phyloP scores from a whole-genome alignment of 2,113 vertebrate genomes.

The Paratilapia polleni region DNA sequence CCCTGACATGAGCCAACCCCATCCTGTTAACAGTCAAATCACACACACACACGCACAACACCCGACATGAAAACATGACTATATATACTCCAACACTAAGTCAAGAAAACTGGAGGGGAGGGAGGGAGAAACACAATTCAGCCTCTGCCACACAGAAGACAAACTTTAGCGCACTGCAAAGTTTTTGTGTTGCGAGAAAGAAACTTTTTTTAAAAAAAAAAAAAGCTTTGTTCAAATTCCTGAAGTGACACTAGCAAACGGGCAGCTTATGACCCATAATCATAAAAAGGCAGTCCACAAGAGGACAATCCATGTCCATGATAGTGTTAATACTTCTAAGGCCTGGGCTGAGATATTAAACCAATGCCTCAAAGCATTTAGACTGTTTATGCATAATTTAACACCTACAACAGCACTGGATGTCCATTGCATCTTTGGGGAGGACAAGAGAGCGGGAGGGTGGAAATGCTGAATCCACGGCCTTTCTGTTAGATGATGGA shows the following conservation, averaged over 20 bases:
- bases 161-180: slow-evolving; percentile 48
- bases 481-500: slow-evolving; percentile 76
- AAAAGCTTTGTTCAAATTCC: slow-evolving; percentile 61
- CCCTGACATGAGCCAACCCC: slow-evolving; percentile 76
- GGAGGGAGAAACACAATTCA: slow-evolving; percentile 40
- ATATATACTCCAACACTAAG: slow-evolving; percentile 70
- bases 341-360: slow-evolving; percentile 78
- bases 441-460: slow-evolving; percentile 66
- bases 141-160: slow-evolving; percentile 29
- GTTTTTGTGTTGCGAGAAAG: slow-evolving; percentile 51
- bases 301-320: slow-evolving; percentile 69
- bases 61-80: slow-evolving; percentile 71
- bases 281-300: slow-evolving; percentile 68
- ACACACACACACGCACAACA: slow-evolving; percentile 72
- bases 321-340: slow-evolving; percentile 70
- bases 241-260: slow-evolving; percentile 61
- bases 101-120: slow-evolving; percentile 46
- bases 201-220: slow-evolving; percentile 22
- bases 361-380: slow-evolving; percentile 83
- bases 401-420: slow-evolving; percentile 79
- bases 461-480: slow-evolving; percentile 78
- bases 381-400: slow-evolving; percentile 83
- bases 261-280: slow-evolving; percentile 69
- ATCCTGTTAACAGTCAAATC: slow-evolving; percentile 79
- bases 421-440: slow-evolving; percentile 74